These are phyloP conservation scores for Helleia helle DNA, from an alignment of 2,888 invertebrate species.

Conservation along the genomic window DNA sequence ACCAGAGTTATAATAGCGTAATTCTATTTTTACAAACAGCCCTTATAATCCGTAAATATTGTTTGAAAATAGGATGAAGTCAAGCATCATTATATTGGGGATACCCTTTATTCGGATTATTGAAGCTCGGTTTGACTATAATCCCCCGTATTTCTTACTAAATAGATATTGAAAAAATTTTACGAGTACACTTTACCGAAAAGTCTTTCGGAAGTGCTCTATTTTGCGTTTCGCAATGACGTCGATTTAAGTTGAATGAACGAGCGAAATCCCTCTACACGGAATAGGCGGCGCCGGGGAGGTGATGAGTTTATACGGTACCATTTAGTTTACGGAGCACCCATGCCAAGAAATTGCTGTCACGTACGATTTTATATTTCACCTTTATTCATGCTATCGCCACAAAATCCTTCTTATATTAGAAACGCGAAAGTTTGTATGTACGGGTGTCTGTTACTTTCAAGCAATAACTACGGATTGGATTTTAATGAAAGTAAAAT, in stretches of 20 bases:
- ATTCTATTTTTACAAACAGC: neutral
- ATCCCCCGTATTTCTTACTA: slow-evolving; percentile 62
- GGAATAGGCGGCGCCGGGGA: slow-evolving; percentile 65
- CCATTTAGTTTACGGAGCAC: slow-evolving; percentile 62
- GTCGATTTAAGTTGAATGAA: slow-evolving; percentile 71
- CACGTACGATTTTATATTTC: slow-evolving; percentile 10
- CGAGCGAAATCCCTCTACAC: slow-evolving; percentile 65
- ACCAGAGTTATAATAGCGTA: neutral
- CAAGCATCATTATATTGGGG: neutral
- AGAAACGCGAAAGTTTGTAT: too few relatives aligned
- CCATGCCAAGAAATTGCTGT: slow-evolving; percentile 37
- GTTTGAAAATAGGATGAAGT: neutral
- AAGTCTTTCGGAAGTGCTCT: slow-evolving; percentile 63
- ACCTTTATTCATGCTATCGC: too few relatives aligned
- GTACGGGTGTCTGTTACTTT: too few relatives aligned
- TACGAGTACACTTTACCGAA: slow-evolving; percentile 59
- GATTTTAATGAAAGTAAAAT: too few relatives aligned
- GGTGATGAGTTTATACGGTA: slow-evolving; percentile 68
- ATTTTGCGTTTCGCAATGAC: slow-evolving; percentile 65
- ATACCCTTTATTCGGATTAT: neutral
- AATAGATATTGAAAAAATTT: slow-evolving; percentile 69
- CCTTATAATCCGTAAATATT: neutral
- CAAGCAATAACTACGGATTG: too few relatives aligned
- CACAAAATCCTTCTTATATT: too few relatives aligned
- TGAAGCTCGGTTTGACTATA: slow-evolving; percentile 26